phyloP scores from a whole-genome alignment of 2,888 invertebrate genomes.

The Trichopria drosophilae region DNA sequence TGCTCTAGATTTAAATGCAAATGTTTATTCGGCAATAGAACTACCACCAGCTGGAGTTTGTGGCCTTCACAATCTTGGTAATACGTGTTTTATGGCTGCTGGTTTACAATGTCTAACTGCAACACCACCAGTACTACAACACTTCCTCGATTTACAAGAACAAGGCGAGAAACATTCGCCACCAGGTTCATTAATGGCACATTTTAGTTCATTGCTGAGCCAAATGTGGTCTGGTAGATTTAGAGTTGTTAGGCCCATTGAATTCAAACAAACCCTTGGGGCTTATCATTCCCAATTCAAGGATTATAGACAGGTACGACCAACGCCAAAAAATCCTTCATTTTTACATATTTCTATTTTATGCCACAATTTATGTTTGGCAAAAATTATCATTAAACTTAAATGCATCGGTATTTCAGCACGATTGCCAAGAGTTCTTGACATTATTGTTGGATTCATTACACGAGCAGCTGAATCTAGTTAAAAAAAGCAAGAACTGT shows the following conservation, averaged over 20 bases:
- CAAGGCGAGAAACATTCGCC: slow-evolving; percentile 49
- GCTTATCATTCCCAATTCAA: slow-evolving; percentile 66
- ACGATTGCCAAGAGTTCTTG: slow-evolving; percentile 70
- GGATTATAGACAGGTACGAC: slow-evolving; percentile 67
- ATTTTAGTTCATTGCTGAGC: slow-evolving; percentile 61
- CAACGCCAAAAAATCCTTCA: too few species aligned
- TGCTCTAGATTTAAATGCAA: too few species aligned
- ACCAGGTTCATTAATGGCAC: slow-evolving; percentile 59
- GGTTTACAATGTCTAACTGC: slow-evolving; percentile 64
- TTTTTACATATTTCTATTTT: slow-evolving; percentile 9
- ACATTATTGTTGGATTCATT: slow-evolving; percentile 65
- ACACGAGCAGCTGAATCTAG: slow-evolving; percentile 64
- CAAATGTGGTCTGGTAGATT: slow-evolving; percentile 66
- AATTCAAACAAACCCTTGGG: slow-evolving; percentile 65
- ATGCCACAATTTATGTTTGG: not conserved
- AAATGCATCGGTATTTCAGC: slow-evolving; percentile 56
- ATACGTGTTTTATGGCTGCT: slow-evolving; percentile 65
- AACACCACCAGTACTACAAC: slow-evolving; percentile 62
- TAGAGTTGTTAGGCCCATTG: slow-evolving; percentile 61
- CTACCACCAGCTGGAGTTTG: slow-evolving; percentile 60
- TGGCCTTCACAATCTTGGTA: slow-evolving; percentile 63
- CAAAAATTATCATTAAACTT: not conserved
- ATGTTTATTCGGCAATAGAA: not conserved
- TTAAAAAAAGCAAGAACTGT: slow-evolving; percentile 50
- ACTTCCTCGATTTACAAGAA: slow-evolving; percentile 58